Base-by-base conservation (phyloP, 2,113 vertebrate species). In the Buteo buteo region DNA sequence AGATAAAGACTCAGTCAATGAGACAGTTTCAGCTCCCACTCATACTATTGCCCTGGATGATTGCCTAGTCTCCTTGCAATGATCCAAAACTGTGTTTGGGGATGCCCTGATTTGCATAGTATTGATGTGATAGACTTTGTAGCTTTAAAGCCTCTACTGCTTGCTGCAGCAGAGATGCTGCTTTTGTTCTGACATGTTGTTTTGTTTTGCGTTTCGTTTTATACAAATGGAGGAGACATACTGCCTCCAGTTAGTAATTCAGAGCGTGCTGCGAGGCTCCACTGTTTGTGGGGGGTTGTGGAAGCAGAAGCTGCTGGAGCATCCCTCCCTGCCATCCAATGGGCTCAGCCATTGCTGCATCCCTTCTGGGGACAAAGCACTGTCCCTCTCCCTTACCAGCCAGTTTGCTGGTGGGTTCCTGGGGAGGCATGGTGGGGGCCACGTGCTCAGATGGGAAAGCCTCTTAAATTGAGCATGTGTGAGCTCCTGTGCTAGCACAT, bases 1-100 rank as follows among this genome's bases (percentile, higher is more conserved):
- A 85, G 92, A 91, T 93, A 62, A 79, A 91, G 73, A 45, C 74
- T 83, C 55, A 86, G 79, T 91, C 62, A 86, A 18, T 90, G 87
- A 97, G 95, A 84, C 44, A 58, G 78, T 81, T 93, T 78, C 78
- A 59, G 64, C 87, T 91, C 96, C 94, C 79, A 96, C 93, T 96
- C 89, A 18, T 73, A 85, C 89, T 93, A 71, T 62, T 96, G 94
- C 91, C 89, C 95, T 97, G 96, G 95, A 95, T 90, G 87, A 65
- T 93, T 97, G 96, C 97, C 96, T 94, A 81, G 84, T 90, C 87
- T 95, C 64, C 58, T 95, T 55, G 71, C 82, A 50, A 24, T 80
- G 85, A 97, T 95, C 84, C 82, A 95, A 11, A 88, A 90, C 44
- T 80, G 67, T 88, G 82, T 88, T 95, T 90, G 47, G 85, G 91